These are phyloP conservation scores for Pagrus major DNA, from an alignment of 2,113 vertebrate species.

Conservation along the genomic window DNA sequence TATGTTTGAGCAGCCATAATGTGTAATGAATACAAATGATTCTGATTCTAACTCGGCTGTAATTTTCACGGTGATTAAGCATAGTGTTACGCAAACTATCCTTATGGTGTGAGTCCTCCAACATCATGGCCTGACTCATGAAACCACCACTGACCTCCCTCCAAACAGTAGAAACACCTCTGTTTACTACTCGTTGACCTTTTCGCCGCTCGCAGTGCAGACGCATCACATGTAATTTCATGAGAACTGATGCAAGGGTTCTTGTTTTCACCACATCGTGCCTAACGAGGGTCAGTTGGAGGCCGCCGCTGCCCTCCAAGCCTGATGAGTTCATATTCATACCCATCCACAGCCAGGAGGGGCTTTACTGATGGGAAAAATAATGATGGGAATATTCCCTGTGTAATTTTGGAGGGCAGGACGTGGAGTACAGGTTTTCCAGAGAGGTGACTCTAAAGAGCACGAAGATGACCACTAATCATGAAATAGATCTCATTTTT, in stretches of 20 bases:
- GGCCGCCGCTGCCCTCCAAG: conserved; percentile 22
- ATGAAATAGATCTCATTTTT: neutral
- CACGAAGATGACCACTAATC: conserved; percentile 1
- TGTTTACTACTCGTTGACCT: conserved; percentile 14
- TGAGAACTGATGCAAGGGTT: conserved; percentile 1
- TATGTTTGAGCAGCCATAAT: neutral
- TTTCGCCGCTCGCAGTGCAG: neutral
- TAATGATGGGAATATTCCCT: conserved; percentile 40
- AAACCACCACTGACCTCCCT: neutral
- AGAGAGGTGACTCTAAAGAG: conserved; percentile 5
- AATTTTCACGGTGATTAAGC: no score
- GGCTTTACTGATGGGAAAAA: conserved; percentile 29
- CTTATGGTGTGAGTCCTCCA: neutral
- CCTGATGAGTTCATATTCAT: conserved; percentile 47
- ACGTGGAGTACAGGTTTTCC: neutral
- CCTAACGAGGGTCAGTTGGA: conserved; percentile 56
- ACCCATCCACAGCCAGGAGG: conserved; percentile 8
- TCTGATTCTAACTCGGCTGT: neutral
- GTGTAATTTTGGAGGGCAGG: conserved; percentile 20
- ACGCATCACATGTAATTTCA: conserved; percentile 3
- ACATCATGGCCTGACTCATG: neutral
- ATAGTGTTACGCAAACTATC: neutral
- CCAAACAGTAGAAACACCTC: neutral
- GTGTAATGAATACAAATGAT: neutral
- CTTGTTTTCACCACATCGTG: conserved; percentile 27